A percentile compares a stretch with the other conserved stretches of the same genome.
phyloP scores from a whole-genome alignment of 2,797 vertebrate genomes.

The Basileuterus tristriatus region DNA sequence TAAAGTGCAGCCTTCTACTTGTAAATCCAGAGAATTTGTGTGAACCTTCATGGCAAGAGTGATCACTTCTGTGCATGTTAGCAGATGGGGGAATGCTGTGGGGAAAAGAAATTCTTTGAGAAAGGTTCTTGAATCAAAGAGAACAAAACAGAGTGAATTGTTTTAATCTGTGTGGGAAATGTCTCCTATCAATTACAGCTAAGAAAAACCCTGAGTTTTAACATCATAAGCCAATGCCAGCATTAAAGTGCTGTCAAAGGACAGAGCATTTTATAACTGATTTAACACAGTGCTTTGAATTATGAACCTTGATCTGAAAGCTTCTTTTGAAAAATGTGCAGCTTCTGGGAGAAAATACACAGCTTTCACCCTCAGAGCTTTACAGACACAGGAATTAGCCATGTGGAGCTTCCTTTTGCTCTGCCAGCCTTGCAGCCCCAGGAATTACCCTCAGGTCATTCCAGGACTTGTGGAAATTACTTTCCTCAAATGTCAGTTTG shows the following conservation, averaged over 20 bases:
- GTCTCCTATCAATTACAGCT: not conserved
- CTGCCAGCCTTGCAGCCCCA: not conserved
- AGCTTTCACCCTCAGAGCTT: not conserved
- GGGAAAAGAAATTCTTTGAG: not conserved
- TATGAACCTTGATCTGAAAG: not conserved
- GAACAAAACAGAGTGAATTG: not conserved
- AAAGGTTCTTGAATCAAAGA: not conserved
- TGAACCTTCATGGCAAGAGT: constrained; percentile 57
- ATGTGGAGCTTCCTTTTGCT: not conserved
- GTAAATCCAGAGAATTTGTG: constrained; percentile 12
- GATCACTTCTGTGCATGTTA: not conserved
- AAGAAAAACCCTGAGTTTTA: not conserved
- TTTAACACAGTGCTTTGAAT: not conserved
- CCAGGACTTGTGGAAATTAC: not conserved
- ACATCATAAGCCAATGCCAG: not conserved
- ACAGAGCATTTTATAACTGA: not conserved
- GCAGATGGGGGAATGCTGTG: not conserved
- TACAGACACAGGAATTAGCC: not conserved
- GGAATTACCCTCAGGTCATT: not conserved
- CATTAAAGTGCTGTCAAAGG: not conserved
- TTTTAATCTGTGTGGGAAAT: not conserved
- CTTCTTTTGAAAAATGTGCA: not conserved
- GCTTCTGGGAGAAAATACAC: not conserved
- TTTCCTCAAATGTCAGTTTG: not conserved
- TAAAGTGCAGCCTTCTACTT: constrained; percentile 58